Percentiles rank a stretch among this genome's conserved stretches.
phyloP scores from a whole-genome alignment of 2,888 invertebrate species.

The Odontocerum albicorne region DNA sequence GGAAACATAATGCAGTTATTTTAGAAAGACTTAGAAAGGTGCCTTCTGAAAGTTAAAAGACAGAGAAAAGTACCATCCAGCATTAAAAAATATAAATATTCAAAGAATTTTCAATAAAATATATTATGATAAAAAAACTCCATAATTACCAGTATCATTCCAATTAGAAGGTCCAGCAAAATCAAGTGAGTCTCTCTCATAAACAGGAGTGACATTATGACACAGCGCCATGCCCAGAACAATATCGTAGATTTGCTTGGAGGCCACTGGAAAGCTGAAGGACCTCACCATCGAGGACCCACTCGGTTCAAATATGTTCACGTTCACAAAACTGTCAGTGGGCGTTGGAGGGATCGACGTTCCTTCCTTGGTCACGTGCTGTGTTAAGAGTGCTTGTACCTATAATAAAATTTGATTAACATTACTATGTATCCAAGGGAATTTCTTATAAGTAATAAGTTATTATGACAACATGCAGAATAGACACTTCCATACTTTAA shows the following conservation, averaged over 20 bases:
- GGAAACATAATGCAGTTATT: too few relatives aligned
- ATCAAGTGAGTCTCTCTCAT: slow-evolving; percentile 61
- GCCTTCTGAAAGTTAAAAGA: too few relatives aligned
- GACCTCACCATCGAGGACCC: slow-evolving; percentile 2
- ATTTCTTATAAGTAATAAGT: too few relatives aligned
- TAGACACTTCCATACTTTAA: too few relatives aligned
- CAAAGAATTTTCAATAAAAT: too few relatives aligned
- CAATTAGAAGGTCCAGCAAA: slow-evolving; percentile 13
- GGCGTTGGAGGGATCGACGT: slow-evolving; percentile 42
- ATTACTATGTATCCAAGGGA: too few relatives aligned
- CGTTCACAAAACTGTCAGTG: slow-evolving; percentile 9
- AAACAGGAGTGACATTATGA: slow-evolving; percentile 98
- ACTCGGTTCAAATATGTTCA: slow-evolving; percentile 1
- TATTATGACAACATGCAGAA: too few relatives aligned
- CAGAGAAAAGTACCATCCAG: too few relatives aligned
- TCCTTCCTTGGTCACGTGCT: slow-evolving; percentile 52
- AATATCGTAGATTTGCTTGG: slow-evolving; percentile 77
- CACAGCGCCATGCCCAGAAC: slow-evolving; percentile 95
- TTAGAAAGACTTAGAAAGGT: too few relatives aligned
- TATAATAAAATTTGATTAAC: slow-evolving; percentile 38
- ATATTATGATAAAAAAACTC: too few relatives aligned
- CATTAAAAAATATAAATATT: too few relatives aligned
- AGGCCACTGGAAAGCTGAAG: slow-evolving; percentile 35
- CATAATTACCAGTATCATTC: slow-evolving; percentile 30
- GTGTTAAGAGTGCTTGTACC: slow-evolving; percentile 53